Evolutionary conservation across 2,797 vertebrate species (phyloP), one percentile per base, ranked within the genome.

Genomic region (Platyrinchus mystaceus): DNA sequence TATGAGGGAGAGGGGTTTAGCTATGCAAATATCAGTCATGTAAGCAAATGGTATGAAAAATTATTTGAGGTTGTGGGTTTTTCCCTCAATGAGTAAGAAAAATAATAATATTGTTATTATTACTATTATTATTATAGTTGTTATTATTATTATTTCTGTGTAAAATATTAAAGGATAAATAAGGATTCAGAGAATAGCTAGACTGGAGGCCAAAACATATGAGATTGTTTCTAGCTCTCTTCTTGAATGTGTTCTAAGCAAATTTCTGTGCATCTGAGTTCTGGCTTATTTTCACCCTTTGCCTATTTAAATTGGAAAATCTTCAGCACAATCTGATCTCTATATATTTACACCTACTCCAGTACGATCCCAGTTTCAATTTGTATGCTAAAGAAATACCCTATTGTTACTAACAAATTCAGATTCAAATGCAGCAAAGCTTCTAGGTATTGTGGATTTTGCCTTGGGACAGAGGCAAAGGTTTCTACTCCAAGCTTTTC

Each of bases 31-130:
- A 87, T 80, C 44, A 91, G 49, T 64, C 34, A 81, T 63, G 21
- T 76, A 84, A 94, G 52, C 22, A 84, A 94, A 91, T 84, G 18
- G 52, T 89, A 93, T 52, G 43, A 91, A 88, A 95, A 80, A 56
- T 47, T 50, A 30, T 21, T 11, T 62, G 79, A 81, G 4, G 10
- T 68, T 79, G 47, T 66, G 24, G 6, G 13, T 0, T 3, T 66
- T 58, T 70, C 63, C 44, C 34, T 20, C 10, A 50, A 5, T 49
- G 24, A 64, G 23, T 37, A 77, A 47, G 50, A 66, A 85, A 37
- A 84, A 59, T 19, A 46, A 10, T 34, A 34, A 19, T n/a, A 64
- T 12, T 43, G 7, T 10, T 53, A 44, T 41, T 44, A 28, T 34
- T 82, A 26, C 37, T 56, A 8, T 44, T 67, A 11, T 7, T 63